Conservation (phyloP, 2,888 invertebrate genomes). For the Euplagia quadripunctaria region DNA sequence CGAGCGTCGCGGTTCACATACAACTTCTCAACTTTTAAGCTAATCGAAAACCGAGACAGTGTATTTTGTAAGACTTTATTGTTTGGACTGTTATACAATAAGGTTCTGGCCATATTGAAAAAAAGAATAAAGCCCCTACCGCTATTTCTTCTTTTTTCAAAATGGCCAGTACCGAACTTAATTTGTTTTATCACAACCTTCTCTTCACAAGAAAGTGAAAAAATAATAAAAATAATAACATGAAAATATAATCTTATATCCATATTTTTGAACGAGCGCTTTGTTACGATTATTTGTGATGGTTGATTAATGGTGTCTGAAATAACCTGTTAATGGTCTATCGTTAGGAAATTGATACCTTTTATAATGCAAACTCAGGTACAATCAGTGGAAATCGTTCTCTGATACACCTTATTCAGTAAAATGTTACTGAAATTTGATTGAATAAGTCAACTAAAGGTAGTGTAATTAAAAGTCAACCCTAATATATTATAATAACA, state of each 20-base stretch:
- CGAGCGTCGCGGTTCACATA: conserved; percentile 19
- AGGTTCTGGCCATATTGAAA: too few relatives aligned
- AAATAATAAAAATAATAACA: too few relatives aligned
- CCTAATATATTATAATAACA: too few relatives aligned
- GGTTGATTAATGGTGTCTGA: background rate
- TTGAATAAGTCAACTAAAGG: too few relatives aligned
- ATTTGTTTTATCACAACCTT: too few relatives aligned
- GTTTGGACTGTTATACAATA: background rate
- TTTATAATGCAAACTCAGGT: background rate
- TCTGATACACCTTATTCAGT: background rate
- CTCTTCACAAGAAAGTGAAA: too few relatives aligned
- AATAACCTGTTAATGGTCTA: background rate
- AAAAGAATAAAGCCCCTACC: background rate
- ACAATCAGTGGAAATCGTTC: background rate
- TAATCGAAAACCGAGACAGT: background rate
- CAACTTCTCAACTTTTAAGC: conserved; percentile 12
- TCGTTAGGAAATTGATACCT: background rate
- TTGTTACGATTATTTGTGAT: background rate
- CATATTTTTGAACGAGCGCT: too few relatives aligned
- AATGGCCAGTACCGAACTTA: too few relatives aligned
- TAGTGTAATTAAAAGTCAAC: too few relatives aligned
- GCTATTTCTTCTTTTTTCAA: too few relatives aligned
- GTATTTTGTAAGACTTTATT: conserved; percentile 7
- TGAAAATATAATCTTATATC: too few relatives aligned
- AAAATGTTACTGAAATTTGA: too few relatives aligned